These are phyloP conservation scores for Leuciscus waleckii DNA, from an alignment of 2,797 vertebrate species.

Conservation along the genomic window DNA sequence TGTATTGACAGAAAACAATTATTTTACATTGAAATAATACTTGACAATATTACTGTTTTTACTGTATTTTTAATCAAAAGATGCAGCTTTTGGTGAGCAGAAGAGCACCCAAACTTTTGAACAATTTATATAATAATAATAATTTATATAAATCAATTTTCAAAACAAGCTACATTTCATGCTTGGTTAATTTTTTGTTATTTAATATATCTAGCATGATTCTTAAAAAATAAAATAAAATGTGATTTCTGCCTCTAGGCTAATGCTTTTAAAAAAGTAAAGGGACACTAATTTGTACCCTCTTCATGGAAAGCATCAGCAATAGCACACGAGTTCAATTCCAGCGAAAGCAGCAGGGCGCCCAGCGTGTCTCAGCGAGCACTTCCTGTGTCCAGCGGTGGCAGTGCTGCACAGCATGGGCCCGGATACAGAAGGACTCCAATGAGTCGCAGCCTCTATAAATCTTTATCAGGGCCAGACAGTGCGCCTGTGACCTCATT, in stretches of 20 bases:
- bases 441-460: conserved; percentile 68
- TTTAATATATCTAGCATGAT: not conserved
- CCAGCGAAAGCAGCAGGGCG: not conserved
- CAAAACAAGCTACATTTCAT: not conserved
- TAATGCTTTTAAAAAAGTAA: not conserved
- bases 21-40: not conserved
- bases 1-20: too few species aligned
- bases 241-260: not conserved
- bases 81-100: not conserved
- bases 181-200: not conserved
- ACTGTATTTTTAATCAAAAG: not conserved
- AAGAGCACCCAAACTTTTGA: not conserved
- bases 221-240: not conserved
- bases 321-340: not conserved
- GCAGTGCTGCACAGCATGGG: conserved; percentile 31
- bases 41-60: not conserved
- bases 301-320: not conserved
- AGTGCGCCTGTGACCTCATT: conserved; percentile 77
- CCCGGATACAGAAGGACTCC: conserved; percentile 47
- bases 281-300: not conserved
- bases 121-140: not conserved
- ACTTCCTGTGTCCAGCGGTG: conserved; percentile 40
- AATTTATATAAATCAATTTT: not conserved
- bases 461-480: conserved; percentile 77
- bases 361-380: not conserved